A percentile compares a stretch with the other conserved stretches of the same genome.
Evolutionary conservation across 2,888 invertebrate species (phyloP).

Genomic region (Trichopoda pennipes): DNA sequence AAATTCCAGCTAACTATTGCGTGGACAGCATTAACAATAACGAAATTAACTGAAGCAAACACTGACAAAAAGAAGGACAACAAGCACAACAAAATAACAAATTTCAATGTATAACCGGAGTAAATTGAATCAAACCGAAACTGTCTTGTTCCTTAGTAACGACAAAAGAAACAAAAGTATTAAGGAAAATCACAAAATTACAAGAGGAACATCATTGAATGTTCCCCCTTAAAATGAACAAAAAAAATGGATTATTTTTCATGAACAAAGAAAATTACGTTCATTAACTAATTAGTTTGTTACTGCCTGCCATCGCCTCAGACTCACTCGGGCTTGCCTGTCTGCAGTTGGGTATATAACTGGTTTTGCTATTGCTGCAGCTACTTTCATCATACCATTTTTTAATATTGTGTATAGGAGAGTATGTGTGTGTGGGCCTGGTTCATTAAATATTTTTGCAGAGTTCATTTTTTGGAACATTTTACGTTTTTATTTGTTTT

Average conservation of each 20-base stretch:
- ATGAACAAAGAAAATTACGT: conserved; percentile 68
- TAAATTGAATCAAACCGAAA: background rate
- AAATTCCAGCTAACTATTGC: conserved; percentile 32
- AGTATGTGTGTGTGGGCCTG: background rate
- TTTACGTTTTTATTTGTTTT: background rate
- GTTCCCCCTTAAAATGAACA: conserved; percentile 18
- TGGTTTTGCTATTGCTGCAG: background rate
- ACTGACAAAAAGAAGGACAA: background rate
- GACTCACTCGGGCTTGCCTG: conserved; percentile 7
- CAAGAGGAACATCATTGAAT: background rate
- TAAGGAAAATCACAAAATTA: background rate
- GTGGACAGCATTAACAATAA: conserved; percentile 32
- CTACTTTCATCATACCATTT: background rate
- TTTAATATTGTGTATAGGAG: background rate
- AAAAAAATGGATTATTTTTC: conserved; percentile 63
- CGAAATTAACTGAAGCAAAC: background rate
- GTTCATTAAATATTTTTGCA: conserved; percentile 35
- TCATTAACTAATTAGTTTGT: conserved; percentile 70
- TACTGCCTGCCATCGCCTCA: conserved; percentile 14
- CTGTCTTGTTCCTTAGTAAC: background rate
- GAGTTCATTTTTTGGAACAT: conserved; percentile 17
- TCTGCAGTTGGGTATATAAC: background rate
- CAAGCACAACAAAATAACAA: no score
- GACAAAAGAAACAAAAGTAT: background rate
- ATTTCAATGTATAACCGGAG: background rate